Evolutionary conservation across 2,888 invertebrate genomes (phyloP), one percentile per base, ranked within the genome.

Genomic region (Drosophila eohydei): DNA sequence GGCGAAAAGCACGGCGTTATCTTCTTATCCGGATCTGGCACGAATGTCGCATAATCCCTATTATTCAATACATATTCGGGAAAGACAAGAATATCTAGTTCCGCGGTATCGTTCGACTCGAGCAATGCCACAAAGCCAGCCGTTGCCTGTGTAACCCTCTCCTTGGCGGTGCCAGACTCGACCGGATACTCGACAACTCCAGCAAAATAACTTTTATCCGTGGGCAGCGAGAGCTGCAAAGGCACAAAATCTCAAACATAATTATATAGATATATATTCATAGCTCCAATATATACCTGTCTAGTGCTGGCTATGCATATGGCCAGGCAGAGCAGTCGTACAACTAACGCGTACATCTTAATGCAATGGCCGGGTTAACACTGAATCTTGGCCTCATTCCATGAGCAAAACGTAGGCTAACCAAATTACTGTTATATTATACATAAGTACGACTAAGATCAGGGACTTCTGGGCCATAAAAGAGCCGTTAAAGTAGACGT

Each of bases 81-180:
- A 88, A 97, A 97, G 0, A 97, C 95, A 4, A 97, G 93, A 26
- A 97, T 96, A 80, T 97, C 96, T 0, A 95, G 95, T 4, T 81
- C 76, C 0, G 67, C 59, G 0, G 84, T 77, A 5, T 83, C 85
- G 2, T 70, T 58, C 3, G 91, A 91, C 41, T 87, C 71, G 3
- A 93, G 79, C 11, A 93, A 88, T 4, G 69, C 34, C 14, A 88
- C 57, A 55, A 82, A 89, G 4, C 73, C 81, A 1, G 32, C 8
- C 7, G 85, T 59, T 36, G 77, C 73, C n/a, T 59, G 34, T 0
- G n/a, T 7, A 62, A 78, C 43, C 4, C 46, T 93, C 0, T 67
- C 46, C 3, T 26, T 46, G 0, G 54, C 9, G 0, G 74, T 70
- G 1, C 91, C 92, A 50, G 91, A 64, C 1, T 81, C 73, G 0